Percentiles rank a stretch among this genome's conserved stretches.
These are phyloP conservation scores for Bucorvus abyssinicus DNA, from an alignment of 2,797 vertebrate genomes.

Conservation along the genomic window DNA sequence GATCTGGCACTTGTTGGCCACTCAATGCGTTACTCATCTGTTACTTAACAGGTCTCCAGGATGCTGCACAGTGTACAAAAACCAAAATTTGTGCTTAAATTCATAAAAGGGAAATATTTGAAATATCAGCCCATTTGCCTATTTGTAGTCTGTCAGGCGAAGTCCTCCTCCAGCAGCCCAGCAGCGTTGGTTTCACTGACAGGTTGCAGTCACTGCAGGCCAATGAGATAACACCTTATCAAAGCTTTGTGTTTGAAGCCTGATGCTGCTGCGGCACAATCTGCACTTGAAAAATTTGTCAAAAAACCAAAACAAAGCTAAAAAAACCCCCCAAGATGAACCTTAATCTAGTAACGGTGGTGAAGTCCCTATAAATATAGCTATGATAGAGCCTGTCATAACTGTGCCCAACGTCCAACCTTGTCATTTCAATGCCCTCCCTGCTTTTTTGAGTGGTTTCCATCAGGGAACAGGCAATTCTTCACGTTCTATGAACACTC, in stretches of 20 bases:
- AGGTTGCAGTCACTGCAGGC: neutral
- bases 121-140: neutral
- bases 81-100: neutral
- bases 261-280: neutral
- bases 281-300: neutral
- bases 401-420: neutral
- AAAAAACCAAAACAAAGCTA: neutral
- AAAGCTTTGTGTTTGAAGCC: neutral
- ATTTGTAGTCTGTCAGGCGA: too few species aligned
- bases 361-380: neutral
- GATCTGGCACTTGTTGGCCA: neutral
- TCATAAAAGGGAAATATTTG: neutral
- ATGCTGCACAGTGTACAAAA: neutral
- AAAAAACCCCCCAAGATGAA: neutral
- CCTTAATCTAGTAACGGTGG: neutral
- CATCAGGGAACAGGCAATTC: slow-evolving; percentile 67
- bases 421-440: neutral
- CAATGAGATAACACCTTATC: neutral
- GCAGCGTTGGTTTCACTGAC: neutral
- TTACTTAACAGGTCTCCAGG: neutral
- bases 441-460: neutral
- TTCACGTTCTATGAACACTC: slow-evolving; percentile 50
- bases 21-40: neutral
- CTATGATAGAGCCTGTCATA: neutral
- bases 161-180: neutral